Evolutionary conservation across 2,797 vertebrate genomes (phyloP).

Genomic region (Propithecus deckenii): DNA sequence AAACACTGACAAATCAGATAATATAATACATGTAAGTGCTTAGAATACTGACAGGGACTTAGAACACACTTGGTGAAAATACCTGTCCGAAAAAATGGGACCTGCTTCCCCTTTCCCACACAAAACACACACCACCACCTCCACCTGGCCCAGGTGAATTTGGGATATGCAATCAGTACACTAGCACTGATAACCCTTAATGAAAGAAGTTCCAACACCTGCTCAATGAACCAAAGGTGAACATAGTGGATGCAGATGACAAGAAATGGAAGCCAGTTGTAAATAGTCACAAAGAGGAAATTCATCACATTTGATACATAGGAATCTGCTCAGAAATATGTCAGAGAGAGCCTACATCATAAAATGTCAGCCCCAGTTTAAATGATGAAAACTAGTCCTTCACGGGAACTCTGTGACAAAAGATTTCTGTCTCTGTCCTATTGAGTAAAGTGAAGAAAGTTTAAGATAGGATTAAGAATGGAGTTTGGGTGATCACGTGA

Average conservation of each 20-base stretch:
- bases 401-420: background rate
- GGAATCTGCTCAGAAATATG: background rate
- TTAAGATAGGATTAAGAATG: background rate
- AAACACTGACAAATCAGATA: background rate
- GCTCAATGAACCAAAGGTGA: background rate
- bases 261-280: background rate
- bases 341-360: background rate
- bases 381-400: background rate
- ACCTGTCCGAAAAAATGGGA: background rate
- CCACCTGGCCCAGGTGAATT: background rate
- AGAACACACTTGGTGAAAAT: background rate
- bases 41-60: background rate
- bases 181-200: background rate
- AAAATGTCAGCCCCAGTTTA: background rate
- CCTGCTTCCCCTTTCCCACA: background rate
- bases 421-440: background rate
- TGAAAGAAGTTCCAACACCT: background rate
- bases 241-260: background rate
- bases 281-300: background rate
- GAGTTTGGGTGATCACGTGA: no score
- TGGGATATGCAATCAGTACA: background rate
- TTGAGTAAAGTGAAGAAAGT: background rate
- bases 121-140: background rate
- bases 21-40: background rate
- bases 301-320: rapidly evolving